Evolutionary conservation across 2,113 vertebrate genomes (phyloP), one percentile per base, ranked within the genome.

Genomic region (Oncorhynchus gorbuscha): DNA sequence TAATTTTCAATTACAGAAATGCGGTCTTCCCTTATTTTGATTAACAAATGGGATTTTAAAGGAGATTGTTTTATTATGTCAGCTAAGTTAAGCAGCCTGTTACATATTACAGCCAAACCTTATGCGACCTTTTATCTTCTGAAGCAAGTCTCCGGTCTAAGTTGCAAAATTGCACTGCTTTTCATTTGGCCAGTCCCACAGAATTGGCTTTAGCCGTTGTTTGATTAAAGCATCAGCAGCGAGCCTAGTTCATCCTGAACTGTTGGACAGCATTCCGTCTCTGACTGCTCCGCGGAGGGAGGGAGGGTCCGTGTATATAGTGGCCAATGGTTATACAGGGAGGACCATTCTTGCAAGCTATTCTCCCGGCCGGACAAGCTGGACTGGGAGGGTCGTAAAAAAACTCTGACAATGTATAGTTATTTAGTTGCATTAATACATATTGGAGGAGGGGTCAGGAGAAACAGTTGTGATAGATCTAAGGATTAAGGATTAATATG

Each of bases 191-290:
- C 22, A 20, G 13, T 67, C 77, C 2, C 28, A 78, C 64, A 20
- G 69, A 79, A 39, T 65, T 79, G 9, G 9, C 55, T 51, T 76
- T 62, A 59, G 76, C 72, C 74, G 76, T 73, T 80, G 84, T 88
- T 89, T 85, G 79, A 80, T 84, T 64, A 82, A 76, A 83, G 55
- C 45, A 71, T 51, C 81, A 75, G 39, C 76, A 58, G 48, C 20
- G 48, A 75, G 32, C 51, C 62, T 11, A 72, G 81, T 77, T 89
- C 81, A 89, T 87, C 90, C 81, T 73, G 62, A 61, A 22, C 39
- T 71, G 39, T 70, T 61, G 61, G 45, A 75, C 75, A 62, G 65
- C 74, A 84, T 81, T 81, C 72, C 45, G 22, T 48, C 70, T 79
- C 24, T 74, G 79, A 79, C 12, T 51, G 73, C 58, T 45, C 65